Evolutionary conservation across 2,888 invertebrate species (phyloP).

Genomic region (Lacanobia oleracea): DNA sequence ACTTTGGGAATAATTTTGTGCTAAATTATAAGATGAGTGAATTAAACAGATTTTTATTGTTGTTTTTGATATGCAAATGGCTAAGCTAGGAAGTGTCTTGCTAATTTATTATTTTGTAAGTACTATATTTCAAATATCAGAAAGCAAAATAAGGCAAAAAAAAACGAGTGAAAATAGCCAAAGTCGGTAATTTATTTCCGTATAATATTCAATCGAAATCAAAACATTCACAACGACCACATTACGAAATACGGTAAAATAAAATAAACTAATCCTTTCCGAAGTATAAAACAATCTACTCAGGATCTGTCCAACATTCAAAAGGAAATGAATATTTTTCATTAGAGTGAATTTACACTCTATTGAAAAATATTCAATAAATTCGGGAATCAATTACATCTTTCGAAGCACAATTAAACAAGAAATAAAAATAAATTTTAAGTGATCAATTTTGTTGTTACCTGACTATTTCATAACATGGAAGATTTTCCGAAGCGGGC

Average conservation of each 20-base stretch:
- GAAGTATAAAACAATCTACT: neutral
- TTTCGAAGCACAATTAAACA: conserved; percentile 22
- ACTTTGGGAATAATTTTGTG: conserved; percentile 33
- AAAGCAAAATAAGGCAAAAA: too few relatives aligned
- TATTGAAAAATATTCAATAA: neutral
- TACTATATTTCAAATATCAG: too few relatives aligned
- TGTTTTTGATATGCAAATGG: neutral
- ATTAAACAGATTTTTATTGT: conserved; percentile 3
- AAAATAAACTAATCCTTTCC: neutral
- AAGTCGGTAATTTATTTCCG: neutral
- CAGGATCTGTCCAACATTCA: neutral
- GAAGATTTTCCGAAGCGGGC: conserved; percentile 71
- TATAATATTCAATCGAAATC: neutral
- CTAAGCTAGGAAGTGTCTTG: neutral
- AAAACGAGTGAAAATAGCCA: neutral
- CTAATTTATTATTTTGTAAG: neutral
- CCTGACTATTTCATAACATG: conserved; percentile 70
- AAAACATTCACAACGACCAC: neutral
- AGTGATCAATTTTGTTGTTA: conserved; percentile 43
- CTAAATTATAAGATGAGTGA: conserved; percentile 30
- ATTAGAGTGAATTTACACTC: too few relatives aligned
- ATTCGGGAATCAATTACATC: conserved; percentile 20
- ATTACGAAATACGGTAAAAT: neutral
- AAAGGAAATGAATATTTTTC: too few relatives aligned
- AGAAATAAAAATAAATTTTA: conserved; percentile 41